Conservation (phyloP, 92 coral and sea anemone species). For the Heliopora coerulea region DNA sequence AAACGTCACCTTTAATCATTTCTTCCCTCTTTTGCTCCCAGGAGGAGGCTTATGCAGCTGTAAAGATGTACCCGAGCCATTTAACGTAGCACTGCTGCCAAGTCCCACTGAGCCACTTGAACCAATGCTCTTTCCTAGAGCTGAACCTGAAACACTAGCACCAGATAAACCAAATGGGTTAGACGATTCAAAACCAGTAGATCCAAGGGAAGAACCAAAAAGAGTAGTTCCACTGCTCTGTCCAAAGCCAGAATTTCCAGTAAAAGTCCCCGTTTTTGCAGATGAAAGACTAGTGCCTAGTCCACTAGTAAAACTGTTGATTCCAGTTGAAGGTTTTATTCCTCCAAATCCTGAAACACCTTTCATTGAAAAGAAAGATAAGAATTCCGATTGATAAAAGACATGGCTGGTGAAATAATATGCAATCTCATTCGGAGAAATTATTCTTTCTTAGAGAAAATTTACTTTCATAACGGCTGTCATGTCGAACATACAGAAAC, state of each 20-base stretch:
- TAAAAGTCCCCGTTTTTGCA: slow-evolving; percentile 2
- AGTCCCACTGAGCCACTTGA: slow-evolving; percentile 57
- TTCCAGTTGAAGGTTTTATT: not conserved
- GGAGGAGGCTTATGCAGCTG: slow-evolving; percentile 89
- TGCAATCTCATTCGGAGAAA: too few species aligned
- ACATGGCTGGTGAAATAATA: too few species aligned
- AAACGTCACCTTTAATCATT: slow-evolving; percentile 8
- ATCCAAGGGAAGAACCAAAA: slow-evolving; percentile 44
- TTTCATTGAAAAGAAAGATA: not conserved
- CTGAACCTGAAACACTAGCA: slow-evolving; percentile 48
- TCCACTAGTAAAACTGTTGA: slow-evolving; percentile 10
- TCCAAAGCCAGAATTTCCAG: slow-evolving; percentile 51
- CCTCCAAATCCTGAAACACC: not conserved
- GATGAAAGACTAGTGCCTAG: not conserved
- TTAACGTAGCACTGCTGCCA: slow-evolving; percentile 54
- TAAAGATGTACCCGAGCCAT: slow-evolving; percentile 59
- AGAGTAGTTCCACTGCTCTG: slow-evolving; percentile 48
- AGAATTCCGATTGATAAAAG: not conserved
- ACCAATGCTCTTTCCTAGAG: slow-evolving; percentile 50
- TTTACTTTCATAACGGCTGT: too few species aligned
- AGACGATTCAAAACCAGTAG: slow-evolving; percentile 40
- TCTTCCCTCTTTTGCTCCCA: slow-evolving; percentile 89
- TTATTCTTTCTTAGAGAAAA: too few species aligned
- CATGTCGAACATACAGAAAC: too few species aligned
- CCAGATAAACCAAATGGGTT: slow-evolving; percentile 62